A percentile compares a stretch with the other conserved stretches of the same genome.
These are phyloP conservation scores for Eilema griseolum DNA, from an alignment of 2,888 invertebrate genomes.

Conservation along the genomic window DNA sequence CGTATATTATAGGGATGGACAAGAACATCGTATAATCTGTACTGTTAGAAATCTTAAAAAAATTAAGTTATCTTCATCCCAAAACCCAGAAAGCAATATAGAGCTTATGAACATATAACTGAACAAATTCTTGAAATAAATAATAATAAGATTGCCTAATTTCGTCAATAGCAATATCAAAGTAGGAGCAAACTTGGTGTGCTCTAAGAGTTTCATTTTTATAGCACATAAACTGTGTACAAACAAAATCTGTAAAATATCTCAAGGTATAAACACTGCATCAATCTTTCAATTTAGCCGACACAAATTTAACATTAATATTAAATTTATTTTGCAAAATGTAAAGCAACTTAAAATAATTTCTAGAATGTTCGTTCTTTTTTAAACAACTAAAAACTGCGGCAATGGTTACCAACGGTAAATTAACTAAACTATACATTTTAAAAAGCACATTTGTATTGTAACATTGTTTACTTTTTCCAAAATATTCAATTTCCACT, in stretches of 20 bases:
- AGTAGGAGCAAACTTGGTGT: not conserved
- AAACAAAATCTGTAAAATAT: not conserved
- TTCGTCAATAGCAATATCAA: too few species aligned
- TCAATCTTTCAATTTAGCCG: constrained; percentile 2
- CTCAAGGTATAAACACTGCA: constrained; percentile 8
- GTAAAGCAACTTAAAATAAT: constrained; percentile 32
- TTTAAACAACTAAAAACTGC: constrained; percentile 24
- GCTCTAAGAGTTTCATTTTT: not conserved
- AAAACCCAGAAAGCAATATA: too few species aligned
- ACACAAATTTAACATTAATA: constrained; percentile 9
- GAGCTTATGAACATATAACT: too few species aligned
- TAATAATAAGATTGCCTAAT: not conserved
- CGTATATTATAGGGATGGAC: too few species aligned
- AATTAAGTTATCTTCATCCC: too few species aligned
- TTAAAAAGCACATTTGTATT: constrained; percentile 29
- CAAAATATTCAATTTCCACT: constrained; percentile 57
- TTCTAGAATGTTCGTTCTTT: constrained; percentile 24
- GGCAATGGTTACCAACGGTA: constrained; percentile 37
- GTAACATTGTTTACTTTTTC: constrained; percentile 24
- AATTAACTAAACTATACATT: constrained; percentile 37
- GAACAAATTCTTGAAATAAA: too few species aligned
- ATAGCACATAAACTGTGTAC: constrained; percentile 7
- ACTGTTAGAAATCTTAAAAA: too few species aligned
- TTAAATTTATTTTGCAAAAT: constrained; percentile 17
- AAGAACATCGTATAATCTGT: too few species aligned